Conservation (phyloP, 92 coral and sea anemone species). For the Porites cylindrica region DNA sequence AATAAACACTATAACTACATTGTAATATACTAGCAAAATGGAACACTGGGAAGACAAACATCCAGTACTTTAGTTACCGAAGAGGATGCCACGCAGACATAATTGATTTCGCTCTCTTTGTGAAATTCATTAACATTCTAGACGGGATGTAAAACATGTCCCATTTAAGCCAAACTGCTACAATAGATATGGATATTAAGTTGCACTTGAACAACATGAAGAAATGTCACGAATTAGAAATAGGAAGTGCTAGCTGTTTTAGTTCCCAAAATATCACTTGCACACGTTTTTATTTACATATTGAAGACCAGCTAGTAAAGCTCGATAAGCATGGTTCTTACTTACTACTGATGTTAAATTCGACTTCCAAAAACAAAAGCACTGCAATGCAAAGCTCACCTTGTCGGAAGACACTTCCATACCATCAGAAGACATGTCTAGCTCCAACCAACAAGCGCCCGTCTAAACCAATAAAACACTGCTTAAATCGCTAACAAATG, state of each 20-base stretch:
- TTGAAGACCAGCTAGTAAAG: not conserved
- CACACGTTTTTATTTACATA: not conserved
- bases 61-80: too few species aligned
- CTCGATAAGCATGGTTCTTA: not conserved
- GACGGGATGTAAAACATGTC: not conserved
- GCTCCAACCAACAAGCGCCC: not conserved
- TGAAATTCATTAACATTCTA: not conserved
- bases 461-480: slow-evolving; percentile 10
- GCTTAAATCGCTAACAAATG: slow-evolving; percentile 3
- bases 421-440: slow-evolving; percentile 59
- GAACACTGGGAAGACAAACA: too few species aligned
- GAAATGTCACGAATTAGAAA: too few species aligned
- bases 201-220: not conserved
- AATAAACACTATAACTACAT: too few species aligned
- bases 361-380: not conserved
- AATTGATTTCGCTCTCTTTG: not conserved
- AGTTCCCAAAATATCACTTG: too few species aligned
- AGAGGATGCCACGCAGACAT: too few species aligned
- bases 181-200: not conserved
- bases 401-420: slow-evolving; percentile 64
- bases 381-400: slow-evolving; percentile 29
- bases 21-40: too few species aligned
- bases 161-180: not conserved
- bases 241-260: too few species aligned
- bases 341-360: not conserved